Evolutionary conservation across 2,113 vertebrate genomes (phyloP).

Genomic region (Burhinus bistriatus): DNA sequence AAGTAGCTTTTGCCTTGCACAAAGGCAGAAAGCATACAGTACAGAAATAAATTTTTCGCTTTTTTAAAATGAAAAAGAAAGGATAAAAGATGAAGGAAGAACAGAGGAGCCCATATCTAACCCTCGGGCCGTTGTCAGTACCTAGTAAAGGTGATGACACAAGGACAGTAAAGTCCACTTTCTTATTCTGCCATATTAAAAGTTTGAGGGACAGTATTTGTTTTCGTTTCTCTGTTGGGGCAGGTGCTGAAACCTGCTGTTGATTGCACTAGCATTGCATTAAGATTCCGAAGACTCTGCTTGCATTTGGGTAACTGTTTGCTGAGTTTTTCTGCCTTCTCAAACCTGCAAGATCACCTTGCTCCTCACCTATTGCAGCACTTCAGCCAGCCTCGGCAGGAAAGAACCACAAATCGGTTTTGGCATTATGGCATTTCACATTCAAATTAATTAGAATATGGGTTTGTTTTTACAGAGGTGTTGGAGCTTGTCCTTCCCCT

Average conservation of each 20-base stretch:
- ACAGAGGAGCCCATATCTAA: neutral
- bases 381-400: neutral
- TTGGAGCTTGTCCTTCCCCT: neutral
- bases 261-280: neutral
- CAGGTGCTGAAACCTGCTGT: neutral
- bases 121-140: neutral
- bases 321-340: neutral
- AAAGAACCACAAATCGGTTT: neutral
- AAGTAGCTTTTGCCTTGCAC: neutral
- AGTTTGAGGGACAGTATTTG: neutral
- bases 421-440: neutral
- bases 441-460: neutral
- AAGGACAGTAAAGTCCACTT: neutral
- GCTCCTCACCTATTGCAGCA: neutral
- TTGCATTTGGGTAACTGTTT: no score
- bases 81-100: neutral
- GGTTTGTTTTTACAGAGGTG: neutral
- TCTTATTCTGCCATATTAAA: neutral
- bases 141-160: neutral
- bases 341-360: accelerated
- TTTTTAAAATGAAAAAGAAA: neutral
- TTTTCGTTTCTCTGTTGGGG: neutral
- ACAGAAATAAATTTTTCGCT: no score
- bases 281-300: neutral
- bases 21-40: neutral